phyloP scores from a whole-genome alignment of 2,113 vertebrate species.

The Larimichthys crocea region DNA sequence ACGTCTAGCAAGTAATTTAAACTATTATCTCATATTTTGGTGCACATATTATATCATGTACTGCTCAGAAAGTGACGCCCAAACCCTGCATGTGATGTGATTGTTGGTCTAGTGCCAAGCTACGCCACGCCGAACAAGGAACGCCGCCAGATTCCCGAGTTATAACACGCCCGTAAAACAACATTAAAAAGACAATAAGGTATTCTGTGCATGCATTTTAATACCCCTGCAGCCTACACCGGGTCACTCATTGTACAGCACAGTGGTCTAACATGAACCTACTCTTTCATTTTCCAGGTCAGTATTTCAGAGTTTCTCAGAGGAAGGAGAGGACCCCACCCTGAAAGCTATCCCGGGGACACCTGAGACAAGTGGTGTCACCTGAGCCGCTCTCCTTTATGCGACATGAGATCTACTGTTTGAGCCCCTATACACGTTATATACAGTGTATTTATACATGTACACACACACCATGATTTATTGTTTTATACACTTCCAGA shows the following conservation, averaged over 20 bases:
- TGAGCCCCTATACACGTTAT: not conserved
- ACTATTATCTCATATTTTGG: not conserved
- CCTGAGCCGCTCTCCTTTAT: conserved; percentile 60
- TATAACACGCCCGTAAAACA: not conserved
- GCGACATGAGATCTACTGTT: conserved; percentile 59
- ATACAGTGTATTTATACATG: not conserved
- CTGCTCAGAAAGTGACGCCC: no score
- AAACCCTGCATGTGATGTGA: no score
- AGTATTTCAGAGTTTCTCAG: conserved; percentile 68
- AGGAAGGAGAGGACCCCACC: conserved; percentile 70
- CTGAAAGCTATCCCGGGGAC: conserved; percentile 66
- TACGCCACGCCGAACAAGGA: not conserved
- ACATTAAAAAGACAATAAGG: not conserved
- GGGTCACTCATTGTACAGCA: conserved; percentile 47
- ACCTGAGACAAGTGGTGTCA: conserved; percentile 66
- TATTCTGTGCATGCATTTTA: not conserved
- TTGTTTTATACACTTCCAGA: not conserved
- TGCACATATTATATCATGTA: not conserved
- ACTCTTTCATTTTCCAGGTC: conserved; percentile 59
- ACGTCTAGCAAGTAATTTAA: not conserved
- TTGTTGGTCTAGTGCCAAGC: no score
- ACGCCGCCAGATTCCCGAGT: not conserved
- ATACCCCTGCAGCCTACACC: conserved; percentile 8
- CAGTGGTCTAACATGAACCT: conserved; percentile 15
- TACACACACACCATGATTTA: no score